Percentiles rank a stretch among this genome's conserved stretches.
Evolutionary conservation across 2,797 vertebrate genomes (phyloP).

Genomic region (Sciurus vulgaris): DNA sequence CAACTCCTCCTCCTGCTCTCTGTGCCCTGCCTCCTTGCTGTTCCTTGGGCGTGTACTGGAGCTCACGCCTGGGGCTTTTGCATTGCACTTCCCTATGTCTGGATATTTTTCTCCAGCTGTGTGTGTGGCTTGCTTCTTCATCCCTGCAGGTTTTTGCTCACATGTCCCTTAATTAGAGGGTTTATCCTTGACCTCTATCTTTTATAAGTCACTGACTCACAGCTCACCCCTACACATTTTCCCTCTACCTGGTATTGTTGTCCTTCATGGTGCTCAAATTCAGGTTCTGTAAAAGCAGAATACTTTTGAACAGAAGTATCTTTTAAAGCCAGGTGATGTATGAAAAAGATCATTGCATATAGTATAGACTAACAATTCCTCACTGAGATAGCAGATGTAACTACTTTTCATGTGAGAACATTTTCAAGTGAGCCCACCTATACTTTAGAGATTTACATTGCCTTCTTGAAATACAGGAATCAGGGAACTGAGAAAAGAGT

Average conservation of each 20-base stretch:
- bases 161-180: background rate
- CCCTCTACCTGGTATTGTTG: background rate
- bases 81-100: background rate
- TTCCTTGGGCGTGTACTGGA: background rate
- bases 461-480: background rate
- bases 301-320: background rate
- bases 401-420: constrained; percentile 10
- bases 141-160: background rate
- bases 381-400: background rate
- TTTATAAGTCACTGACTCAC: background rate
- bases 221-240: background rate
- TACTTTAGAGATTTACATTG: background rate
- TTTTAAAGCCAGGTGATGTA: background rate
- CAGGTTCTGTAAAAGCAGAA: background rate
- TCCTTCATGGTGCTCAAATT: background rate
- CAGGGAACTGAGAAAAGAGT: background rate
- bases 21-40: background rate
- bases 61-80: background rate
- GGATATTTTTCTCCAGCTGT: no score
- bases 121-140: background rate
- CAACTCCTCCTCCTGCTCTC: background rate
- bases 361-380: background rate
- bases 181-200: background rate
- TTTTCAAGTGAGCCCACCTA: constrained; percentile 3
- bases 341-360: background rate